phyloP scores from a whole-genome alignment of 2,113 vertebrate species.

The Addax nasomaculatus region DNA sequence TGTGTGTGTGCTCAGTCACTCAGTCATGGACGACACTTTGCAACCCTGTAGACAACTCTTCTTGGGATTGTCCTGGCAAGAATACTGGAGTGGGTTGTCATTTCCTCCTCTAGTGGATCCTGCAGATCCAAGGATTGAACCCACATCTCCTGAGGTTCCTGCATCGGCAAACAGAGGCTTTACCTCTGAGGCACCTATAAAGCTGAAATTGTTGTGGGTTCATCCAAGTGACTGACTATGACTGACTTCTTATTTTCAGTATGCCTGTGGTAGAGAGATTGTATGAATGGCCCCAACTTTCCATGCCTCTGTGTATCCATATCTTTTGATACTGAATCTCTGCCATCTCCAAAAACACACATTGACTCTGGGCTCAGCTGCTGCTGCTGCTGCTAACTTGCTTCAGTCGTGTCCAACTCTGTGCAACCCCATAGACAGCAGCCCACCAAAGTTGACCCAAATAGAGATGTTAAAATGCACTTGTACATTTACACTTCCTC shows the following conservation, averaged over 20 bases:
- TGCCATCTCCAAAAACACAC: not conserved
- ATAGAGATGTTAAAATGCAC: not conserved
- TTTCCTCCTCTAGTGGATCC: not conserved
- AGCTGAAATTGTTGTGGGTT: too few species aligned
- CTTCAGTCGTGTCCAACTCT: too few species aligned
- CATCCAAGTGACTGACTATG: not conserved
- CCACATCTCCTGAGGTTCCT: not conserved
- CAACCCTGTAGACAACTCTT: not conserved
- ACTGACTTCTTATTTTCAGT: not conserved
- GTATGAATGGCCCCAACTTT: not conserved
- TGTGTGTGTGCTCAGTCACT: not conserved
- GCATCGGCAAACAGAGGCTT: not conserved
- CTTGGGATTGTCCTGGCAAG: not conserved
- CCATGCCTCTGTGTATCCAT: not conserved
- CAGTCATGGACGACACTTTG: not conserved
- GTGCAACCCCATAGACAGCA: too few species aligned
- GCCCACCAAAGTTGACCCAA: not conserved
- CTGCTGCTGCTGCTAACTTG: too few species aligned
- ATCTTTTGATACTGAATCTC: not conserved
- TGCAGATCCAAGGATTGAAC: not conserved
- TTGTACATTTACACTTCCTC: not conserved
- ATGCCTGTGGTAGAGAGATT: not conserved
- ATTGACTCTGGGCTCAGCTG: not conserved
- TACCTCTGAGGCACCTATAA: not conserved
- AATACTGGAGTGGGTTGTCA: not conserved